A percentile compares a stretch with the other conserved stretches of the same genome.
Conservation (phyloP, 2,888 invertebrate genomes). For the Nomada goodeniana region DNA sequence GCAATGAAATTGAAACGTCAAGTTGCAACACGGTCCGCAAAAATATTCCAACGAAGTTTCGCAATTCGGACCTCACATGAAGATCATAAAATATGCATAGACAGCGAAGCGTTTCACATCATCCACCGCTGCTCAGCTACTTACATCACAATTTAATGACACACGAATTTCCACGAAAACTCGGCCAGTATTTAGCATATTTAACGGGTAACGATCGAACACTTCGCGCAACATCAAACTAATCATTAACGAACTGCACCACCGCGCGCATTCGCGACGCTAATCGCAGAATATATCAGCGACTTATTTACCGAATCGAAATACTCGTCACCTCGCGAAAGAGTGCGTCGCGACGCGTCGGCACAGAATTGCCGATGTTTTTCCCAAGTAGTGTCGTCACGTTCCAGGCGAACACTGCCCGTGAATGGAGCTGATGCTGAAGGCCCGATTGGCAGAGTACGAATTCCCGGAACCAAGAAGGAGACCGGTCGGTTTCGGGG, state of each 20-base stretch:
- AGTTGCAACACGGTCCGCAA: too few species aligned
- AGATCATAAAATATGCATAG: too few species aligned
- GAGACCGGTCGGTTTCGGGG: slow-evolving; percentile 63
- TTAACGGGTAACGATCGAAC: not conserved
- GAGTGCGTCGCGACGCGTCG: not conserved
- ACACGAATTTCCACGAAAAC: not conserved
- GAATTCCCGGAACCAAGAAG: slow-evolving; percentile 68
- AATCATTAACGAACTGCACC: not conserved
- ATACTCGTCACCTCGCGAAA: not conserved
- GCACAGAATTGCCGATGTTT: slow-evolving; percentile 26
- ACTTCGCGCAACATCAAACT: not conserved
- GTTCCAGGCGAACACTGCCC: slow-evolving; percentile 40
- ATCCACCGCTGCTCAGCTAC: not conserved
- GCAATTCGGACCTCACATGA: too few species aligned
- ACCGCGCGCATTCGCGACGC: not conserved
- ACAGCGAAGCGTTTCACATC: too few species aligned
- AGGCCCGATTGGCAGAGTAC: slow-evolving; percentile 70
- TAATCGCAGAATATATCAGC: not conserved
- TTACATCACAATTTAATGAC: not conserved
- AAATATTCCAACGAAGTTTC: too few species aligned
- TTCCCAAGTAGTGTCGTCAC: slow-evolving; percentile 58
- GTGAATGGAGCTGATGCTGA: slow-evolving; percentile 65
- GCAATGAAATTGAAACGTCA: too few species aligned
- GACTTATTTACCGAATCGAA: not conserved
- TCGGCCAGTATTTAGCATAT: not conserved